Percentiles rank a stretch among this genome's conserved stretches.
These are phyloP conservation scores for Drosophila paramelanica DNA, from an alignment of 2,888 invertebrate genomes.

Conservation along the genomic window DNA sequence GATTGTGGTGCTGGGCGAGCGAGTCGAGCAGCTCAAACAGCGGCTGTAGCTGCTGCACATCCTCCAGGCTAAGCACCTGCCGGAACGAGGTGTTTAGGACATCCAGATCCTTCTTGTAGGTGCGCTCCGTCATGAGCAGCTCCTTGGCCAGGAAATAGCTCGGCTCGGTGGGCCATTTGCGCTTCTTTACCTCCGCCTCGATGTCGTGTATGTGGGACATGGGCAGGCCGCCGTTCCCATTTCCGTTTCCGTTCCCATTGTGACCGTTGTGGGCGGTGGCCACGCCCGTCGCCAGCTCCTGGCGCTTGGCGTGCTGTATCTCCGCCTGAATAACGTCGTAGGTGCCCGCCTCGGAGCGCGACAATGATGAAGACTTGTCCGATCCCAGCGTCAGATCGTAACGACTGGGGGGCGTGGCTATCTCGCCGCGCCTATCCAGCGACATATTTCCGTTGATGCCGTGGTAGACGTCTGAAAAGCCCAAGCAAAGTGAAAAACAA, in stretches of 20 bases:
- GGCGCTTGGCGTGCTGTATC: constrained; percentile 82
- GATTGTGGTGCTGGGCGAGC: constrained; percentile 92
- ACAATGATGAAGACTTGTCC: constrained; percentile 84
- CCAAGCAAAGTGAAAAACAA: constrained; percentile 9
- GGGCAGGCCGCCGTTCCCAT: constrained; percentile 30
- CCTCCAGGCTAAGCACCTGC: constrained; percentile 88
- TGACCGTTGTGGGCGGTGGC: constrained; percentile 76
- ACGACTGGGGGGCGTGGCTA: constrained; percentile 77
- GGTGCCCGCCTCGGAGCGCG: constrained; percentile 84
- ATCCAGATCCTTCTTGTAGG: constrained; percentile 97
- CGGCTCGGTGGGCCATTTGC: constrained; percentile 88
- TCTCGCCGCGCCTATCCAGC: constrained; percentile 84
- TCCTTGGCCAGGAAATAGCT: constrained; percentile 96
- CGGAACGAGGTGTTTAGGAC: constrained; percentile 93
- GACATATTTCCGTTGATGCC: constrained; percentile 85
- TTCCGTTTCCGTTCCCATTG: constrained; percentile 57
- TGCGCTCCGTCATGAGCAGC: constrained; percentile 97
- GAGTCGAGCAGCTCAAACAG: constrained; percentile 90
- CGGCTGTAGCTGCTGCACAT: constrained; percentile 86
- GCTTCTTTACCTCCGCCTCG: constrained; percentile 83
- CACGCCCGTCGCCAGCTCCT: constrained; percentile 77
- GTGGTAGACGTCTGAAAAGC: constrained; percentile 81
- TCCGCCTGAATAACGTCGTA: constrained; percentile 85
- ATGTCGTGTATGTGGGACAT: constrained; percentile 52
- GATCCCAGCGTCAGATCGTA: constrained; percentile 84